phyloP scores from a whole-genome alignment of 2,888 invertebrate species.

The Panopea generosa region DNA sequence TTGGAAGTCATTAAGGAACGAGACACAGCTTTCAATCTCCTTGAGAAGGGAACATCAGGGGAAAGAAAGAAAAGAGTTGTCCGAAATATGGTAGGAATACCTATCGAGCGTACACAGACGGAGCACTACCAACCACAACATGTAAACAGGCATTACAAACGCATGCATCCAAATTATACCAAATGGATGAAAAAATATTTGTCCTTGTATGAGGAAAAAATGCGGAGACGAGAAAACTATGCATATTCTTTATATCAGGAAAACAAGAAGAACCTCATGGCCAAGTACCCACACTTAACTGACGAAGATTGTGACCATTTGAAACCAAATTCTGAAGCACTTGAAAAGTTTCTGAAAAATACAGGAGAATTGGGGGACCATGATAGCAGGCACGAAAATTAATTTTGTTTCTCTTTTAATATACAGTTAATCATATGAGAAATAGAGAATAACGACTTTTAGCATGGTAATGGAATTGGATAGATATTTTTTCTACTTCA shows the following conservation, averaged over 20 bases:
- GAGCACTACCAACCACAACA: conserved; percentile 72
- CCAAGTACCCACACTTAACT: conserved; percentile 51
- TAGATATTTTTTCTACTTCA: too few relatives aligned
- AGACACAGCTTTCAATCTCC: conserved; percentile 93
- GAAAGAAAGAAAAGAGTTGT: conserved; percentile 57
- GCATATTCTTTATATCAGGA: conserved; percentile 6
- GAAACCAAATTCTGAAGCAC: conserved; percentile 5
- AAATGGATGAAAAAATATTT: conserved; percentile 69
- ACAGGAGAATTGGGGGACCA: conserved; percentile 10
- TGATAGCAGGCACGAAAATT: not conserved
- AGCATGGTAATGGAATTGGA: too few relatives aligned
- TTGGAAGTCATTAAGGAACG: conserved; percentile 96
- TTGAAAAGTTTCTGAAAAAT: conserved; percentile 15
- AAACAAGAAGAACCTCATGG: conserved; percentile 20
- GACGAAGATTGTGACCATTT: conserved; percentile 42
- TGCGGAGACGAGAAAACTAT: conserved; percentile 34
- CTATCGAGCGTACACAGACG: conserved; percentile 41
- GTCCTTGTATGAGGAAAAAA: conserved; percentile 69
- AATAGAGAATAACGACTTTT: too few relatives aligned
- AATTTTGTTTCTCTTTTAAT: too few relatives aligned
- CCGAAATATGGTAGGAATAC: conserved; percentile 74
- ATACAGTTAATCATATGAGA: too few relatives aligned
- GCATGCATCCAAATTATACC: conserved; percentile 54
- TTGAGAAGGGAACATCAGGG: conserved; percentile 88
- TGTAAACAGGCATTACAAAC: conserved; percentile 59